Conservation (phyloP, 2,888 invertebrate genomes). For the Philopedon plagiatum region DNA sequence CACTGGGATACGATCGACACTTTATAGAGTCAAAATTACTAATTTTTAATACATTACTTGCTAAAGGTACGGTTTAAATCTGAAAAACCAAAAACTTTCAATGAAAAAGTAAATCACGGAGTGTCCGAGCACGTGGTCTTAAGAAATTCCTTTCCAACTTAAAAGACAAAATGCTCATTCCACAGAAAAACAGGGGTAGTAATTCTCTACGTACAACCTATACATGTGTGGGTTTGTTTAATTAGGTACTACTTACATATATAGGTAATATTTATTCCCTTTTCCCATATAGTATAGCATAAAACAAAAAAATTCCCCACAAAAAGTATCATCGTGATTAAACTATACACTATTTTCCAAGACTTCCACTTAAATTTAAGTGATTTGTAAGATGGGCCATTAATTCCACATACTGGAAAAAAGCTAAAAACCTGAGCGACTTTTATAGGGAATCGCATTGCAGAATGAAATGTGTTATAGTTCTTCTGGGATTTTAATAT, state of each 20-base stretch:
- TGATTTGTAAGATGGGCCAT: background rate
- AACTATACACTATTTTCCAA: slow-evolving; percentile 3
- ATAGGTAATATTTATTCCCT: background rate
- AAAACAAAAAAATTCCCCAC: background rate
- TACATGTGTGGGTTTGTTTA: background rate
- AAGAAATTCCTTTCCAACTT: no score
- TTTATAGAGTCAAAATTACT: no score
- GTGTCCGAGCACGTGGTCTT: no score
- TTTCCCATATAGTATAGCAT: background rate
- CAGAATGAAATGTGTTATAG: slow-evolving; percentile 25
- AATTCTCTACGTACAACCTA: no score
- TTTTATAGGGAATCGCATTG: slow-evolving; percentile 17
- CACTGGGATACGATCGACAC: no score
- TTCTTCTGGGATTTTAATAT: slow-evolving; percentile 2
- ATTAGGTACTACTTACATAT: background rate
- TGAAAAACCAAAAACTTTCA: no score
- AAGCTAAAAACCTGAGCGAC: slow-evolving; percentile 24
- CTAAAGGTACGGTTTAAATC: no score
- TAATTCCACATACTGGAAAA: slow-evolving; percentile 24
- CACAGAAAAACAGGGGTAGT: no score
- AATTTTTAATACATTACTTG: no score
- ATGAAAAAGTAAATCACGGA: no score
- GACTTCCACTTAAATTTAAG: background rate
- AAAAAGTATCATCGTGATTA: background rate
- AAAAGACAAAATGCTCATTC: no score